Evolutionary conservation across 2,113 vertebrate genomes (phyloP), one percentile per base, ranked within the genome.

Genomic region (Daubentonia madagascariensis): DNA sequence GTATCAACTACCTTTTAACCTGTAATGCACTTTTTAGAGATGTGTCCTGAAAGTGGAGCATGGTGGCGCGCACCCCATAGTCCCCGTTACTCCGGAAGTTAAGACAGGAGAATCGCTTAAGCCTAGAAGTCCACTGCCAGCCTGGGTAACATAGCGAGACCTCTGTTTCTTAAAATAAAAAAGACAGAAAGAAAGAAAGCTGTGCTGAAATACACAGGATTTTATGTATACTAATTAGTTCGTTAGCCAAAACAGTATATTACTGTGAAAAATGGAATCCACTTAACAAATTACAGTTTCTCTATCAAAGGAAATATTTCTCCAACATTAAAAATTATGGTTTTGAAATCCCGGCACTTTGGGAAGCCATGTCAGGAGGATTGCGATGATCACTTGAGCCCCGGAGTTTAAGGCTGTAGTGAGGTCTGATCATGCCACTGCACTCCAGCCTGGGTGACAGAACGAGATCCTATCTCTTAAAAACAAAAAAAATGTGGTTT

Each of bases 11-110:
- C 30, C 6, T 94, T 92, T 92, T 76, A 94, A 67, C 50, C 57
- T 90, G 5, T 72, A 89, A 52, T 92, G 25, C 81, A 52, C 48
- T 61, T 97, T 97, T 91, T 91, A 68, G 70, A 91, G 87, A 57
- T 89, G 43, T 50, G n/a, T 76, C 37, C 28, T 75, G 30, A 50
- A 83, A 79, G 73, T 28, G 8, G 16, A 4, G 45, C 73, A 30
- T 28, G 28, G 73, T 30, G 45, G 43, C 28, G 4, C 3, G 4
- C 28, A 17, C 45, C 8, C 8, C 14, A 43, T 48, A 48, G 28
- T 76, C 28, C 13, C 28, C 48, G 43, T 30, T 76, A 76, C 73
- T 76, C 14, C 32, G 28, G 28, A 48, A 43, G 43, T 43, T 76
- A 8, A 75, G 73, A 28, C 16, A 28, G 59, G 28, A 63, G 43